A percentile compares a stretch with the other conserved stretches of the same genome.
These are phyloP conservation scores for Berghia stephanieae DNA, from an alignment of 1,140 invertebrate species.

Conservation along the genomic window DNA sequence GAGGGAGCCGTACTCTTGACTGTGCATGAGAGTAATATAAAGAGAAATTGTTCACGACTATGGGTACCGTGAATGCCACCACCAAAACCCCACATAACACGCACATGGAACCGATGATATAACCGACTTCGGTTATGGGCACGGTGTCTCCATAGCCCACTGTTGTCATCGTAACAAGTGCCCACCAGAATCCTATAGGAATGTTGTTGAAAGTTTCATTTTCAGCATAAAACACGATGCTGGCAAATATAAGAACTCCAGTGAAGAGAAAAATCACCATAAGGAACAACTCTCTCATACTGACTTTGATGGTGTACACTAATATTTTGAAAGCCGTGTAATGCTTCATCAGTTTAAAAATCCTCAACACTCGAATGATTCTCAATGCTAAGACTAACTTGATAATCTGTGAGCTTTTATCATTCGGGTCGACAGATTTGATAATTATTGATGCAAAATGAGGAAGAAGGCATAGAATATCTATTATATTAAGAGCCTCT, in stretches of 20 bases:
- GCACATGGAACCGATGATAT: conserved; percentile 95
- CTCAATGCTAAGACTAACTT: conserved; percentile 54
- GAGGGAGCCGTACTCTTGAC: conserved; percentile 58
- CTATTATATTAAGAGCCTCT: conserved; percentile 59
- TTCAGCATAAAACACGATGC: conserved; percentile 63
- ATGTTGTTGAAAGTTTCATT: conserved; percentile 75
- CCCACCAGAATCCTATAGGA: conserved; percentile 96
- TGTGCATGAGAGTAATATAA: conserved; percentile 88
- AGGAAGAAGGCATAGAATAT: conserved; percentile 62
- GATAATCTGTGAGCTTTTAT: conserved; percentile 47
- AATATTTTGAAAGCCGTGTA: conserved; percentile 66
- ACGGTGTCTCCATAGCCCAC: conserved; percentile 83
- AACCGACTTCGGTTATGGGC: conserved; percentile 72
- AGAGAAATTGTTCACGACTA: conserved; percentile 98
- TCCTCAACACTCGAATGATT: conserved; percentile 59
- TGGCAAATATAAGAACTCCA: conserved; percentile 64
- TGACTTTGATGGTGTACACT: conserved; percentile 65
- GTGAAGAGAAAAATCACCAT: conserved; percentile 64
- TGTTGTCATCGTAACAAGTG: conserved; percentile 97
- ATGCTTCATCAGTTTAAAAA: conserved; percentile 66
- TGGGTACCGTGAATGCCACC: conserved; percentile 95
- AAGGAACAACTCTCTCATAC: conserved; percentile 61
- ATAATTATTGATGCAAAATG: conserved; percentile 60
- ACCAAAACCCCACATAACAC: conserved; percentile 95
- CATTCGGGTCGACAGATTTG: conserved; percentile 45